Evolutionary conservation across 2,888 invertebrate species (phyloP), one percentile per base, ranked within the genome.

Genomic region (Thysanoteuthis rhombus): DNA sequence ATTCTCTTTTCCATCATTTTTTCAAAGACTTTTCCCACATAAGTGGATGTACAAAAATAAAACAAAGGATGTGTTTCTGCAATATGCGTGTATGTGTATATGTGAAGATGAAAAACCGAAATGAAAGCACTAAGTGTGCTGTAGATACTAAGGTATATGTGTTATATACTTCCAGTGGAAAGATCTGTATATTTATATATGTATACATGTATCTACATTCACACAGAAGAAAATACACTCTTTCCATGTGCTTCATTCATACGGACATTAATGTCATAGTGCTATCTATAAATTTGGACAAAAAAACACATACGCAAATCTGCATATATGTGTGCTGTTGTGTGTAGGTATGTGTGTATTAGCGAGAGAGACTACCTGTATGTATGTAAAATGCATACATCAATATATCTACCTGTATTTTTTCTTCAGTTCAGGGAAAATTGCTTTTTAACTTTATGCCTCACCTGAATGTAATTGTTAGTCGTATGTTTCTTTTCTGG

Each of bases 391-490:
- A 93, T 52, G 36, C 36, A 93, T 93, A 25, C 47, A 58, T 93
- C 42, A 40, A 92, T 92, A 92, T 92, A 92, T 47, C 25, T 92
- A 92, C 36, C 28, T 93, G n/a, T 93, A 52, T 47, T 38, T 36
- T 45, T 93, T 32, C 36, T 93, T 93, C 45, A 58, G 47, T 93
- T 93, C 93, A 93, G 93, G 93, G 47, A 93, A 92, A 47, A 42
- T n/a, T n/a, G 91, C 42, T 91, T 40, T 92, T 32, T 45, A n/a
- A 92, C n/a, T 92, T 45, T n/a, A 40, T 92, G 92, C 39, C 92
- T 92, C 92, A 92, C 92, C 92, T 92, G 40, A 45, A 45, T 92
- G 40, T 92, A 45, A 42, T 92, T 92, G 40, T 45, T 45, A 92
- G 40, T 92, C n/a, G 40, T 90, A 92, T 92, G n/a, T 92, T n/a